Evolutionary conservation across 2,113 vertebrate genomes (phyloP).

Genomic region (Thamnaconus septentrionalis): DNA sequence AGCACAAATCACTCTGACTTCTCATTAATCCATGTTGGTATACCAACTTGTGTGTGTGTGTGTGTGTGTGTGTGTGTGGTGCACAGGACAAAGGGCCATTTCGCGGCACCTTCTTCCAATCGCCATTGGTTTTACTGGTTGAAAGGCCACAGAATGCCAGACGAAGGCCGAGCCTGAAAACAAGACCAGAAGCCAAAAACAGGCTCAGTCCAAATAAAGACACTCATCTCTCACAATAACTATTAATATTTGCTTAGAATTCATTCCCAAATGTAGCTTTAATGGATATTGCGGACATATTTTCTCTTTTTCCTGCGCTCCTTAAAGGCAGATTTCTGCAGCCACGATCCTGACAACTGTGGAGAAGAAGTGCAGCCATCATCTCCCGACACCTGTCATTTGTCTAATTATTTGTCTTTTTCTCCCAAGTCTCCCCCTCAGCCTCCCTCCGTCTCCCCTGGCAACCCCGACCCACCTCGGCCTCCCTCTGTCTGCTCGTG

Average conservation of each 20-base stretch:
- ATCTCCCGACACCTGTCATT: constrained; percentile 6
- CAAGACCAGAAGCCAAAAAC: no score
- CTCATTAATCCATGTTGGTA: constrained; percentile 41
- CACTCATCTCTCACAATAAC: no score
- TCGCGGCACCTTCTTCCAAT: no score
- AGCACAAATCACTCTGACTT: constrained; percentile 52
- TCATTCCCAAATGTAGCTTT: not conserved
- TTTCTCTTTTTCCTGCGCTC: no score
- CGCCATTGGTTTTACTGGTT: not conserved
- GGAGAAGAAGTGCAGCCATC: not conserved
- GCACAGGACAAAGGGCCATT: not conserved
- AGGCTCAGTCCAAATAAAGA: no score
- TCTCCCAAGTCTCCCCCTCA: not conserved
- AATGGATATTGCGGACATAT: no score
- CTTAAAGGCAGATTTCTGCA: no score
- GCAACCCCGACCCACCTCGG: no score
- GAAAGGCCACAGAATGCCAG: no score
- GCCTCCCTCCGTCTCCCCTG: no score
- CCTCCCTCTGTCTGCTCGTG: not conserved
- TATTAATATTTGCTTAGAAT: no score
- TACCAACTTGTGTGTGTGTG: constrained; percentile 28
- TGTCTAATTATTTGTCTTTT: not conserved
- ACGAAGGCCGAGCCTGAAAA: no score
- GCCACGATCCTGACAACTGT: not conserved
- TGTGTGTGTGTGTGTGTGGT: constrained; percentile 7